A percentile compares a stretch with the other conserved stretches of the same genome.
Evolutionary conservation across 2,797 vertebrate species (phyloP).

Genomic region (Astyanax mexicanus): DNA sequence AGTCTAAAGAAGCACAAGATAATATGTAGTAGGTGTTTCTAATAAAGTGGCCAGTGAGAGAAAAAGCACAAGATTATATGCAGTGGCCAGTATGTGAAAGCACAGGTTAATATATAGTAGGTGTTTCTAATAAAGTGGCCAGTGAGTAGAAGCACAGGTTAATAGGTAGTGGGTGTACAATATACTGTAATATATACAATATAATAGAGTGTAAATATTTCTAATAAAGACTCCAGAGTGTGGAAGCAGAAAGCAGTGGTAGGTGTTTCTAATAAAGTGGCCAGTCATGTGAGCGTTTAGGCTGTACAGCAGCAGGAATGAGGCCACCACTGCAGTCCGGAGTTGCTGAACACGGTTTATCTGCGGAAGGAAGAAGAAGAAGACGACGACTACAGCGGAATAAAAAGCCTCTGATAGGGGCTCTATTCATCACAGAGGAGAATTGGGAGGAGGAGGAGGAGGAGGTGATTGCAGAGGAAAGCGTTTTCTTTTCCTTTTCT

Average conservation of each 20-base stretch:
- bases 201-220: neutral
- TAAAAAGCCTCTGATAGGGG: slow-evolving; percentile 28
- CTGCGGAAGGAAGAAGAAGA: neutral
- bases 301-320: neutral
- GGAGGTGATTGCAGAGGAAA: slow-evolving; percentile 31
- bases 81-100: neutral
- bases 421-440: slow-evolving; percentile 26
- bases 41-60: neutral
- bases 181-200: neutral
- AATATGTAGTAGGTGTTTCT: neutral
- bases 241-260: too few relatives aligned
- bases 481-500: neutral
- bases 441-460: slow-evolving; percentile 10
- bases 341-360: slow-evolving; percentile 29
- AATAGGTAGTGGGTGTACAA: too few relatives aligned
- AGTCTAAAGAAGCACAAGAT: neutral
- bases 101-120: too few relatives aligned
- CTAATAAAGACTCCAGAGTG: neutral
- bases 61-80: neutral
- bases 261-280: neutral
- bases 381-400: neutral
- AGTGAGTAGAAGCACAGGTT: neutral
- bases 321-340: neutral
- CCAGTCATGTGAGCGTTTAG: neutral
- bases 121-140: neutral